Base-by-base conservation (phyloP, 2,113 vertebrate genomes). In the Pheucticus melanocephalus region DNA sequence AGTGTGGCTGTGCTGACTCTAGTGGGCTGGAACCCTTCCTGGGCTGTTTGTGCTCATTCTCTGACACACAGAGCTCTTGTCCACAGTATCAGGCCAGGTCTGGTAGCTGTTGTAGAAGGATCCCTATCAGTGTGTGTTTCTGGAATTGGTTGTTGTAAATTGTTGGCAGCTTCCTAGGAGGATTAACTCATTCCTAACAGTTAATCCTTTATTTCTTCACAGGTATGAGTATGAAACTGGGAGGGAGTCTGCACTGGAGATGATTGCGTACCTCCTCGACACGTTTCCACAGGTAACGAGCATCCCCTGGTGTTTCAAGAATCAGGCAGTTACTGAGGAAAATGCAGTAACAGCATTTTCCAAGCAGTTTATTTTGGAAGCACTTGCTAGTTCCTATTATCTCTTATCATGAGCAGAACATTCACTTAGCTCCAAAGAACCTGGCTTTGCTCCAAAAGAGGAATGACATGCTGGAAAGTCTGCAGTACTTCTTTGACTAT, bases 141-240 rank as follows among this genome's bases (percentile, higher is more conserved):
- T 78, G 37, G 19, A 79, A 70, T 7, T 77, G 39, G 59, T 51
- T 44, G 5, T 35, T 57, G 64, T 39, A 84, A 86, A 68, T 66
- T 40, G 12, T 33, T 87, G 25, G 30, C 68, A 65, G 31, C n/a
- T 95, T 42, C 45, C 22, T 33, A 61, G 72, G 31, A 66, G 42
- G 79, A 24, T 79, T 96, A 89, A 96, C 60, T 48, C 53, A 81
- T 14, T 42, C 54, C 28, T 31, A 48, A 54, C 39, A 4, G 1
- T 76, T 92, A 47, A 45, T 97, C 14, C 27, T 37, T 59, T 40
- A 5, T 96, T 87, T 95, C 76, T 68, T 86, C 51, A 9, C 94
- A 98, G 98, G 48, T 99, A 99, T 1, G 99, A 99, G 80, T 99
- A 99, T 44, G 99, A 99, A 97, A 99, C 98, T 0, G 99, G 99